These are phyloP conservation scores for Dasypolia templi DNA, from an alignment of 2,888 invertebrate genomes.

Conservation along the genomic window DNA sequence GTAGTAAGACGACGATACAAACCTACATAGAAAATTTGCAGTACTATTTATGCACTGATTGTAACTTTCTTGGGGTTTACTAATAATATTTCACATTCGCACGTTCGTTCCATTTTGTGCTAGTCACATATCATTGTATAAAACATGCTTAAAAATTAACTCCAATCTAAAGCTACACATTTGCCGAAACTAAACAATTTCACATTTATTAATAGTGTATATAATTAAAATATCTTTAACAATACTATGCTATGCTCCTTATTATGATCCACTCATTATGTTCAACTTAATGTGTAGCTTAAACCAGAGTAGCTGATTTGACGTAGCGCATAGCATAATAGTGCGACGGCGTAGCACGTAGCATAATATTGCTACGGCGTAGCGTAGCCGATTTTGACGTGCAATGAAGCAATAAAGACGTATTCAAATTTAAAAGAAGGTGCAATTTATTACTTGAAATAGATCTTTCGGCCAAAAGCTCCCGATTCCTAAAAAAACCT, in stretches of 20 bases:
- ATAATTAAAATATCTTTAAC: neutral
- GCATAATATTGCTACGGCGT: constrained; percentile 3
- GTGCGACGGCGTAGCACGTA: constrained; percentile 5
- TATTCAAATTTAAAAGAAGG: neutral
- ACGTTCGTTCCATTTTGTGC: neutral
- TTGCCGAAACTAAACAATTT: neutral
- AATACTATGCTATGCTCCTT: neutral
- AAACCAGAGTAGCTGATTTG: constrained; percentile 1
- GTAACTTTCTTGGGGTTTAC: neutral
- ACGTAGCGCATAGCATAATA: constrained; percentile 1
- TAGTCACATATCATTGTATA: neutral
- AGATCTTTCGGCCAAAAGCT: neutral
- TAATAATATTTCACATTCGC: neutral
- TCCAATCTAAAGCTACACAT: neutral
- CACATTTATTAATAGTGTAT: neutral
- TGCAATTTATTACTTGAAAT: neutral
- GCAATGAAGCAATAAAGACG: neutral
- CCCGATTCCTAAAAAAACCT: neutral
- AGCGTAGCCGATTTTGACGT: neutral
- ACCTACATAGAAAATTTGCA: neutral
- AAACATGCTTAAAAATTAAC: neutral
- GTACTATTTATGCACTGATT: neutral
- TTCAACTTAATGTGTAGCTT: neutral
- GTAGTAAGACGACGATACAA: neutral
- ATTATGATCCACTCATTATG: too few species aligned